Percentiles rank a stretch among this genome's conserved stretches.
phyloP scores from a whole-genome alignment of 2,113 vertebrate species.

The Centropristis striata region DNA sequence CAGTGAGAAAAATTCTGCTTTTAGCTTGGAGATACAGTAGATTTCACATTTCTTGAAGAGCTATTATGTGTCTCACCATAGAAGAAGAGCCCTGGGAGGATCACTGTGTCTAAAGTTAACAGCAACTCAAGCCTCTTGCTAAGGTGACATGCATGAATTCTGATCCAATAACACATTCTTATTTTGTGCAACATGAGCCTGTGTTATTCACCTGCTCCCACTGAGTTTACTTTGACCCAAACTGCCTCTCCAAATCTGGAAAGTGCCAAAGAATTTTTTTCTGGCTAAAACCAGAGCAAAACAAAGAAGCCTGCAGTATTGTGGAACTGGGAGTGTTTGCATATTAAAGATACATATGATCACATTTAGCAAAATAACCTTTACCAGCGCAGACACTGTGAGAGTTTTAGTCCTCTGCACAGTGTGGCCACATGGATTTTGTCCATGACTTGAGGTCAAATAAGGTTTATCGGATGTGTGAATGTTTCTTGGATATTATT shows the following conservation, averaged over 20 bases:
- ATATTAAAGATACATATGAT: not conserved
- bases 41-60: not conserved
- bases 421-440: not conserved
- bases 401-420: not conserved
- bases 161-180: constrained; percentile 33
- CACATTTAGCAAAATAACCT: constrained; percentile 14
- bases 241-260: constrained; percentile 19
- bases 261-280: constrained; percentile 25
- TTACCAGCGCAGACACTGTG: not conserved
- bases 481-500: not conserved
- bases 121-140: constrained; percentile 16
- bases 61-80: not conserved
- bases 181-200: constrained; percentile 43
- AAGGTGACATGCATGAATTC: constrained; percentile 16
- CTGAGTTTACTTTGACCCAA: constrained; percentile 44
- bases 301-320: constrained; percentile 9
- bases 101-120: constrained; percentile 28
- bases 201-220: constrained; percentile 58
- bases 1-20: not conserved
- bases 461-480: not conserved
- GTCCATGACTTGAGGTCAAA: not conserved
- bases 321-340: not conserved
- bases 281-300: not conserved
- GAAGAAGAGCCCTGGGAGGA: not conserved
- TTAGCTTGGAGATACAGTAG: not conserved